Conservation (phyloP, 92 coral and sea anemone species). For the Parazoanthus atlanticus region DNA sequence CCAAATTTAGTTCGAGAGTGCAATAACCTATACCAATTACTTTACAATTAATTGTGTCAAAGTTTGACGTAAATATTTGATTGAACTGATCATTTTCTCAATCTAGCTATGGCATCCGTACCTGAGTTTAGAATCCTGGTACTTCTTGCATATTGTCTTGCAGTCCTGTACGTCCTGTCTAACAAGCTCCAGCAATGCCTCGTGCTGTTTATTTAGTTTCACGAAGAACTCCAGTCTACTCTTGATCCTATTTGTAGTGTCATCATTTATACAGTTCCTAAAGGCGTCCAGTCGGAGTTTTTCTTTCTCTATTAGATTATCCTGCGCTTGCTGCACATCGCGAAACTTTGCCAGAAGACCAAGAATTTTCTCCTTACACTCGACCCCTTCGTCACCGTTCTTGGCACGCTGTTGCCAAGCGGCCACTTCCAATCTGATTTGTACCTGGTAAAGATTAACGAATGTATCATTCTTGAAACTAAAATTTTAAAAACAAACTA, state of each 20-base stretch:
- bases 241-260: constrained; percentile 89
- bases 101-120: constrained; percentile 23
- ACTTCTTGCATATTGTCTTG: constrained; percentile 85
- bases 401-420: constrained; percentile 86
- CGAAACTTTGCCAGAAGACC: constrained; percentile 82
- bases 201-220: constrained; percentile 84
- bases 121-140: constrained; percentile 81
- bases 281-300: constrained; percentile 92
- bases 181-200: constrained; percentile 81
- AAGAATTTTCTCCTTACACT: constrained; percentile 85
- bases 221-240: constrained; percentile 89
- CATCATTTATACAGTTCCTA: constrained; percentile 95
- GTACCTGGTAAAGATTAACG: constrained; percentile 54
- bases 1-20: too few relatives aligned
- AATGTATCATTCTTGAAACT: not conserved
- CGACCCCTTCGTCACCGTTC: constrained; percentile 83
- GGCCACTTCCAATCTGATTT: constrained; percentile 86
- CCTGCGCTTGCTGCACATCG: constrained; percentile 89
- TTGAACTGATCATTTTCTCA: too few relatives aligned
- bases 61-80: too few relatives aligned
- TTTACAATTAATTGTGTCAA: too few relatives aligned
- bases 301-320: constrained; percentile 85
- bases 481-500: too few relatives aligned
- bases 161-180: constrained; percentile 96
- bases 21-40: too few relatives aligned